Base-by-base conservation (phyloP, 1,140 invertebrate genomes). In the Zophobas morio region DNA sequence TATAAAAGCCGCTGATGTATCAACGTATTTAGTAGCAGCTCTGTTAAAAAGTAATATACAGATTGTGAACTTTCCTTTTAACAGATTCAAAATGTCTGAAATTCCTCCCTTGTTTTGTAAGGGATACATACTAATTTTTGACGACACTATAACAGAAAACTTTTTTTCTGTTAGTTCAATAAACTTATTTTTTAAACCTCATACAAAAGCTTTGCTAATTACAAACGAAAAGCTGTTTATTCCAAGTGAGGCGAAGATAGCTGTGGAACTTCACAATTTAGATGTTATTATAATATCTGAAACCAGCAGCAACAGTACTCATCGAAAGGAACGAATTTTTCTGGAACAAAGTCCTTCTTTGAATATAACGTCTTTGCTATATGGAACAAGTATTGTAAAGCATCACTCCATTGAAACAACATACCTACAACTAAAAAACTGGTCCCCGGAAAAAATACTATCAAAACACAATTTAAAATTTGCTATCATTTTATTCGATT, bases 401-500 rank as follows among this genome's bases (percentile, higher is more conserved):
- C 2, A 51, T 51, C 2, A 2, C 49, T 51, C n/a, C 2, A 51
- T 51, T 20, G 49, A 51, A 20, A 6, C 4, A 4, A 51, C 6
- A 51, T 51, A 51, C 20, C 20, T 51, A 20, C 6, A 46, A 46
- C 3, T 3, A 8, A 46, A 8, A 8, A 46, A 5, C 3, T 51
- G 49, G 49, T 51, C 49, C 20, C 49, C 49, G n/a, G 6, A 4
- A 20, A 2, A 6, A 51, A 20, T 51, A 51, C 20, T 51, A 20
- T 51, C 49, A 2, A 51, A 51, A 51, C 20, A 6, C n/a, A 4
- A 51, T 20, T 20, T n/a, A 51, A 51, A 4, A n/a, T 20, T 51
- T 20, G 6, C 49, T 60, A 20, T 60, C 35, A 20, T 40, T 60
- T 60, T 35, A 34, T 60, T 60, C 57, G 3, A 60, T 33, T 60